Conservation (phyloP, 2,888 invertebrate species). For the Rhingia campestris region DNA sequence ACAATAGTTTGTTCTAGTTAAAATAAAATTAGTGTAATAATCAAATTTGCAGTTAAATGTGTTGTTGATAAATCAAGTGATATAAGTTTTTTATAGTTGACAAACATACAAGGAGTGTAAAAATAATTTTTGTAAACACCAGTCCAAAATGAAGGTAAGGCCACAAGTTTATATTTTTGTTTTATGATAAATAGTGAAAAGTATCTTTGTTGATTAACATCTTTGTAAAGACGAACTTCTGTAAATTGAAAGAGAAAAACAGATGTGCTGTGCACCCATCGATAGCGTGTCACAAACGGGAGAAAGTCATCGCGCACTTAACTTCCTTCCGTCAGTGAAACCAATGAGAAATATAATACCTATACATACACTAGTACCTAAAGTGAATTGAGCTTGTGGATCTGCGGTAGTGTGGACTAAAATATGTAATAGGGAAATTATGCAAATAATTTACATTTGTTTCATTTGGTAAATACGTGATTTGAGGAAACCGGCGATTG, state of each 20-base stretch:
- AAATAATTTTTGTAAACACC: background rate
- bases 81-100: background rate
- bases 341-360: slow-evolving; percentile 33
- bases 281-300: slow-evolving; percentile 59
- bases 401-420: background rate
- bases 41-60: no score
- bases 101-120: background rate
- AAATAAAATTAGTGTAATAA: no score
- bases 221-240: no score
- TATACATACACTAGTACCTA: background rate
- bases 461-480: background rate
- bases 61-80: no score
- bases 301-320: slow-evolving; percentile 61
- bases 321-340: slow-evolving; percentile 61
- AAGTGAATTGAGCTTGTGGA: slow-evolving; percentile 1
- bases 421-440: background rate
- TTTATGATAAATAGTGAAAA: slow-evolving; percentile 15
- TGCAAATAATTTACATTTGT: slow-evolving; percentile 10
- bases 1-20: no score
- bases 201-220: background rate
- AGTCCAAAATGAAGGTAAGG: slow-evolving; percentile 57
- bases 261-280: slow-evolving; percentile 16
- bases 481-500: background rate
- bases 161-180: background rate
- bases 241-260: background rate